These are phyloP conservation scores for Augochlora pura DNA, from an alignment of 1,140 invertebrate genomes.

Conservation along the genomic window DNA sequence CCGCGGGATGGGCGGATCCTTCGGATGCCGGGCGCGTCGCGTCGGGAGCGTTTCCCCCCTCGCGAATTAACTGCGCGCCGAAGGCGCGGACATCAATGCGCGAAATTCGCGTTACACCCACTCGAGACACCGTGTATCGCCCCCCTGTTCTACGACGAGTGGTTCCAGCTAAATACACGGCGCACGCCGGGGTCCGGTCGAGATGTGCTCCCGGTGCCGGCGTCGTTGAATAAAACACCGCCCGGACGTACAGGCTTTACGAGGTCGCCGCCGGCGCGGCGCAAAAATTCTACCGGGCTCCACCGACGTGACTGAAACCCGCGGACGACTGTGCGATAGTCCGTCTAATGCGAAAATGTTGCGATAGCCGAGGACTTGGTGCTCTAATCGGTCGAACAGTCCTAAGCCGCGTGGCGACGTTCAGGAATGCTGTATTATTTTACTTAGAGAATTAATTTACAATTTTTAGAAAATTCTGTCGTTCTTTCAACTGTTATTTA, in stretches of 20 bases:
- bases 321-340: too few species aligned
- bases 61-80: background rate
- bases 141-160: background rate
- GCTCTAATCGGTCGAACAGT: too few species aligned
- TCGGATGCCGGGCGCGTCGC: background rate
- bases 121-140: background rate
- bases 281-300: too few species aligned
- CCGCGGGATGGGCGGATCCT: background rate
- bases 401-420: too few species aligned
- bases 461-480: too few species aligned
- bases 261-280: background rate
- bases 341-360: too few species aligned
- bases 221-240: background rate
- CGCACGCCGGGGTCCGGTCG: background rate
- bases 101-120: background rate
- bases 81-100: background rate
- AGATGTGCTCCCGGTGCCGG: background rate
- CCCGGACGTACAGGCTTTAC: background rate
- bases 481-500: too few species aligned
- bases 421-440: too few species aligned
- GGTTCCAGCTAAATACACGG: background rate
- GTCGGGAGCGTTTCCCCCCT: conserved; percentile 9
- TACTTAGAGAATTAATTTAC: too few species aligned
- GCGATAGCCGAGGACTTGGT: too few species aligned
- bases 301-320: too few species aligned